Evolutionary conservation across 2,113 vertebrate species (phyloP).

Genomic region (Marmota flaviventris): DNA sequence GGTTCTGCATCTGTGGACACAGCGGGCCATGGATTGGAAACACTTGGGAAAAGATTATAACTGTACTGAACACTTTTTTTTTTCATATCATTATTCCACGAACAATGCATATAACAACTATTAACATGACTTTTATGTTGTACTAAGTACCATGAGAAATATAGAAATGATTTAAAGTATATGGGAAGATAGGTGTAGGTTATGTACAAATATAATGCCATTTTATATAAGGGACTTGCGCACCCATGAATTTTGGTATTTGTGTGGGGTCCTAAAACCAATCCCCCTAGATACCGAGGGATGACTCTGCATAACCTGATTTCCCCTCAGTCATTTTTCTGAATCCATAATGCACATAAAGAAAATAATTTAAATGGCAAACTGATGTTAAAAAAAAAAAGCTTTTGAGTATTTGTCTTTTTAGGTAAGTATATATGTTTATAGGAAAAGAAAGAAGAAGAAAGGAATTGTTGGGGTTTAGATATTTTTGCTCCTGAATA

Average conservation of each 20-base stretch:
- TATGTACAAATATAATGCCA: background rate
- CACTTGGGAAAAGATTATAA: background rate
- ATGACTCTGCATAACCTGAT: background rate
- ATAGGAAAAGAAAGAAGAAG: background rate
- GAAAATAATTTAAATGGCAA: slow-evolving; percentile 31
- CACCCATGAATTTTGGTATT: background rate
- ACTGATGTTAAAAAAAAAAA: background rate
- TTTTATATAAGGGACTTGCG: background rate
- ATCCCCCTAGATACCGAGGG: background rate
- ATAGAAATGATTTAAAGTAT: background rate
- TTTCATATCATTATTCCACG: background rate
- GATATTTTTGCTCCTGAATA: background rate
- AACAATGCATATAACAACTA: background rate
- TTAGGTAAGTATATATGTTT: background rate
- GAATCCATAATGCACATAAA: background rate
- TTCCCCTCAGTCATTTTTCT: background rate
- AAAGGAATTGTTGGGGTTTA: background rate
- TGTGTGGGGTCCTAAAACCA: background rate
- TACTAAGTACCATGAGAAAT: background rate
- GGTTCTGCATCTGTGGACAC: background rate
- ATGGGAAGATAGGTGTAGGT: background rate
- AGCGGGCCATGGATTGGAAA: background rate
- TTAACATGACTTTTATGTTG: background rate
- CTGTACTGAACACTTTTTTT: background rate
- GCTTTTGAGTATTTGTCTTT: slow-evolving; percentile 40